Base-by-base conservation (phyloP, 2,888 invertebrate genomes). In the Scaptomyza cyrtandrae region DNA sequence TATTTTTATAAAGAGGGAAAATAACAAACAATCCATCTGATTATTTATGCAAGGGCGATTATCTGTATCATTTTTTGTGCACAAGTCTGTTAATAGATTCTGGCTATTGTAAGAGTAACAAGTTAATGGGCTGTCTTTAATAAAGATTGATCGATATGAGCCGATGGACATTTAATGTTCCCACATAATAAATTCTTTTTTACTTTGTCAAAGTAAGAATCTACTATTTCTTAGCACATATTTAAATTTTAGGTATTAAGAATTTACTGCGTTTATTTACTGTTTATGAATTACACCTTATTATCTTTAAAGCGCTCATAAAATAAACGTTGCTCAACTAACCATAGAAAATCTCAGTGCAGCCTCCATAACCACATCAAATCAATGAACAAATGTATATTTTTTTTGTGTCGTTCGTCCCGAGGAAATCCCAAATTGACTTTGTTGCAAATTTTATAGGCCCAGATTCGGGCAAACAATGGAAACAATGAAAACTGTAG, bases 391-490 rank as follows among this genome's bases (percentile, higher is more conserved):
- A 61, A 65, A 61, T 29, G 27, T 14, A 24, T 60, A 19, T 52
- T 29, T 62, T 24, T 52, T 55, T 43, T 50, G 24, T 39, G 49
- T 63, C 29, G 24, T 37, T 41, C n/a, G 33, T 41, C 49, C 52
- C 29, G 37, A 57, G 6, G 39, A 43, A 69, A 66, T 59, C 49
- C 56, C 31, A 76, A 88, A 86, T 86, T 86, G 84, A 86, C 89
- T 84, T 89, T 86, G 86, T 86, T 88, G 86, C 86, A 73, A 89
- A 86, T 89, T 86, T 89, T 88, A 89, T 86, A 71, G 83, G 69
- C 71, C 75, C 72, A 58, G 72, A 58, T 39, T 41, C 24, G n/a
- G 44, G 37, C 4, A 41, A 71, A 81, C 72, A 86, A 86, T 57
- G 62, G 66, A 27, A 49, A 74, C 73, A 88, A 80, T 44, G 66